Evolutionary conservation across 2,797 vertebrate genomes (phyloP), one percentile per base, ranked within the genome.

Genomic region (Moxostoma hubbsi): DNA sequence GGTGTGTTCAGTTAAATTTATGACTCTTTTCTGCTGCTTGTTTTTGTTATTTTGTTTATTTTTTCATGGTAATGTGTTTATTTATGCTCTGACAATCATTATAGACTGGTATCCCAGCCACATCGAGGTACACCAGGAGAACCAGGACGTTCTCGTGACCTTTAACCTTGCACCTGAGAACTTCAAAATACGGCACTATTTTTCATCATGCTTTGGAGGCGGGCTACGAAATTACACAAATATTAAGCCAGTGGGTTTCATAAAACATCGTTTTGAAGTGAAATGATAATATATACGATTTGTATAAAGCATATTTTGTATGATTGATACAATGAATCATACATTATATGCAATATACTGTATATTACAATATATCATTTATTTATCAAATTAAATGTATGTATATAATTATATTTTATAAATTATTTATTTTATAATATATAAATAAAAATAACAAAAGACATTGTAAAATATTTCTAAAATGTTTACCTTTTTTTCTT

Each of bases 31-130:
- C 49, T 2, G 12, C 9, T 18, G 55, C 77, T 18, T 15, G n/a
- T 51, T 18, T 54, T 7, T n/a, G 5, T 36, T 79, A 5, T 10
- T 61, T 8, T 0, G 3, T 54, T 49, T 57, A 54, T 16, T 12
- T 51, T 78, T 46, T 62, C 5, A 47, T 53, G n/a, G 16, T 16
- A 76, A 43, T 69, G 15, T 58, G 1, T 61, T 64, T n/a, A 43
- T 75, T 11, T 55, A 6, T 73, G 55, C 43, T 1, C 5, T 64
- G 11, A 73, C 2, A 51, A 73, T 63, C 0, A 85, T 86, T 15
- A 57, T 36, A 95, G 94, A 95, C 83, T 95, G 94, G 94, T 93
- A 93, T 80, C 94, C 94, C 6, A 80, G 66, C 70, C 72, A 92
- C 6, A 36, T 94, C 9, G 67, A 87, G 16, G 85, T 93, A 51